These are phyloP conservation scores for Scarus forsteni DNA, from an alignment of 2,797 vertebrate genomes.

Conservation along the genomic window DNA sequence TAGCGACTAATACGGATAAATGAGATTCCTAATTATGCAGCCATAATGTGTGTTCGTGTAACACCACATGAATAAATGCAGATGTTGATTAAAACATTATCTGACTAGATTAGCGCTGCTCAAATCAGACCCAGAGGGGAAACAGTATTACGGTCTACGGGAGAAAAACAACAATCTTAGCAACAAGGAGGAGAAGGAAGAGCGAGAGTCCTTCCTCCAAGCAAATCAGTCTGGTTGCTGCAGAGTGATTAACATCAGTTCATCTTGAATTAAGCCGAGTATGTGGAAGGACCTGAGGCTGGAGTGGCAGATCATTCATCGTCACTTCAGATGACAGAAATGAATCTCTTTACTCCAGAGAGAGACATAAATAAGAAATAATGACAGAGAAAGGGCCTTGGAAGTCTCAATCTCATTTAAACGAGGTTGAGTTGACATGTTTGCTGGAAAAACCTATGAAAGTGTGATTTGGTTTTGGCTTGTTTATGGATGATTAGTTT, in stretches of 20 bases:
- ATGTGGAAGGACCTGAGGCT: conserved; percentile 68
- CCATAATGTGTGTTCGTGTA: conserved; percentile 52
- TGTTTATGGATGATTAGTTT: too few species aligned
- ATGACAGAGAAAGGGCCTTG: too few species aligned
- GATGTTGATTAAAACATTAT: conserved; percentile 73
- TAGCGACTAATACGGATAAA: conserved; percentile 32
- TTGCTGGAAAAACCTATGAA: too few species aligned
- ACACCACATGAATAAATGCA: conserved; percentile 59
- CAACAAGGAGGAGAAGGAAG: neutral
- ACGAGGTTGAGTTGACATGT: too few species aligned
- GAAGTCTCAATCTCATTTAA: too few species aligned
- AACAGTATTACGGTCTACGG: conserved; percentile 36
- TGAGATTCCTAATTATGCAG: conserved; percentile 53
- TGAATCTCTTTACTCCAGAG: conserved; percentile 55
- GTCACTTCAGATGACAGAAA: conserved; percentile 68
- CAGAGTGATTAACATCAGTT: conserved; percentile 67
- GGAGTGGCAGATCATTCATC: conserved; percentile 59
- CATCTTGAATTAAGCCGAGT: conserved; percentile 66
- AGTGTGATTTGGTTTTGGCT: too few species aligned
- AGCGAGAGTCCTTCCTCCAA: conserved; percentile 44
- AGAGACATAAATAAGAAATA: conserved; percentile 12
- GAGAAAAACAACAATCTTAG: conserved; percentile 60
- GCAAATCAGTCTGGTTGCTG: conserved; percentile 47
- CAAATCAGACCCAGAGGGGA: conserved; percentile 62
- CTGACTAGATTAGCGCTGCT: conserved; percentile 63